These are phyloP conservation scores for Serilophus lunatus DNA, from an alignment of 2,113 vertebrate species.

Conservation along the genomic window DNA sequence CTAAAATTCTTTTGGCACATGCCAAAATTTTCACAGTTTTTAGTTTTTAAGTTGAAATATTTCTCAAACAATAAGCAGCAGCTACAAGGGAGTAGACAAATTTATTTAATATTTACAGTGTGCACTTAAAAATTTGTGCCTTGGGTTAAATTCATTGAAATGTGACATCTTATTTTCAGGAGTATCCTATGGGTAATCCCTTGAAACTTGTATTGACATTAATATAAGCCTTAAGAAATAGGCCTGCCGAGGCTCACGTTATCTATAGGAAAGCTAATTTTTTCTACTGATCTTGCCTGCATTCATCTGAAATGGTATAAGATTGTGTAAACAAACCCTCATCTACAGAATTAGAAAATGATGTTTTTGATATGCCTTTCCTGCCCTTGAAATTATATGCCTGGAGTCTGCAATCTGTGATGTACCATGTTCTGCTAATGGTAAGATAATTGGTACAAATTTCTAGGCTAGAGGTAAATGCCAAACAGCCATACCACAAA, in stretches of 20 bases:
- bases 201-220: conserved; percentile 67
- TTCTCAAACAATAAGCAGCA: conserved; percentile 70
- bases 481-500: conserved; percentile 16
- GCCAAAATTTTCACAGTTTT: conserved; percentile 76
- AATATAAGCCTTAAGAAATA: conserved; percentile 68
- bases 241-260: conserved; percentile 38
- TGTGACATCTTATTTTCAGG: conserved; percentile 69
- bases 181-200: conserved; percentile 59
- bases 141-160: conserved; percentile 69
- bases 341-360: conserved; percentile 56
- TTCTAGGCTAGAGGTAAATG: conserved; percentile 33
- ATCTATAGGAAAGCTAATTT: conserved; percentile 46
- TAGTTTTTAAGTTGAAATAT: conserved; percentile 68
- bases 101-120: conserved; percentile 71
- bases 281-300: conserved; percentile 29
- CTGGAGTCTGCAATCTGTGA: conserved; percentile 21
- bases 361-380: conserved; percentile 31
- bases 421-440: conserved; percentile 43
- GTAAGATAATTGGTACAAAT: conserved; percentile 56
- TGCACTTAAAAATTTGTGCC: conserved; percentile 62
- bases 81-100: conserved; percentile 61
- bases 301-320: conserved; percentile 18
- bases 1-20: conserved; percentile 78
- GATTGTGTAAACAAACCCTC: conserved; percentile 60
- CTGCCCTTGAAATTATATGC: conserved; percentile 49